phyloP scores from a whole-genome alignment of 2,113 vertebrate species.

The Bombycilla garrulus region DNA sequence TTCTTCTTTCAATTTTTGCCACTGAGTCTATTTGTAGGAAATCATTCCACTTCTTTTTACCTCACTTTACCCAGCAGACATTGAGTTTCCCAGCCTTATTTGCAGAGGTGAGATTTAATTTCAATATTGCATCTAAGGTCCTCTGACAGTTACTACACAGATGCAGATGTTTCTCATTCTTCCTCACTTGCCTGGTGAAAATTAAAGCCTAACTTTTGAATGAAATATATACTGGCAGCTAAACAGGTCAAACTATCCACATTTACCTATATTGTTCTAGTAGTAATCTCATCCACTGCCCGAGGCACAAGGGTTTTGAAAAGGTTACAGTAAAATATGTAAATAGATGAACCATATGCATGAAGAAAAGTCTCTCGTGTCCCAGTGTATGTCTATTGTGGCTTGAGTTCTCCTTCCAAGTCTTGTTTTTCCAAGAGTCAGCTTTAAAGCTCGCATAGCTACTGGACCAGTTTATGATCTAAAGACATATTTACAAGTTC shows the following conservation, averaged over 20 bases:
- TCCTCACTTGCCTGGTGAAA: conserved; percentile 11
- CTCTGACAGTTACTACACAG: neutral
- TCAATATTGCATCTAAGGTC: neutral
- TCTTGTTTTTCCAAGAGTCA: conserved; percentile 29
- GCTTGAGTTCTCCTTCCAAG: conserved; percentile 20
- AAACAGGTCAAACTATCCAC: neutral
- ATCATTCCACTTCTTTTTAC: neutral
- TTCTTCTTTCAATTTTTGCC: conserved; percentile 5
- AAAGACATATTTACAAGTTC: conserved; percentile 62
- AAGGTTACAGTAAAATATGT: conserved; percentile 53
- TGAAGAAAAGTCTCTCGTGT: neutral
- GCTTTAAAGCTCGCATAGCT: neutral
- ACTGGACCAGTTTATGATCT: conserved; percentile 46
- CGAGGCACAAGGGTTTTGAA: neutral
- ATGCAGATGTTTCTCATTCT: conserved; percentile 23
- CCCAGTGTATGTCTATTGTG: neutral
- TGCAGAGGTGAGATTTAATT: neutral
- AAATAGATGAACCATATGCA: conserved; percentile 56
- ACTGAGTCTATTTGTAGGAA: neutral
- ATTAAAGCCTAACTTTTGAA: conserved; percentile 15
- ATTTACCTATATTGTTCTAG: conserved; percentile 9
- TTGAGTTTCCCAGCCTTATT: neutral
- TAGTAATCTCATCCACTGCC: conserved; percentile 32
- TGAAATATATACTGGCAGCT: conserved; percentile 4
- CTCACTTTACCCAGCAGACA: neutral